A percentile compares a stretch with the other conserved stretches of the same genome.
These are phyloP conservation scores for Tethea ocularis DNA, from an alignment of 2,888 invertebrate genomes.

Conservation along the genomic window DNA sequence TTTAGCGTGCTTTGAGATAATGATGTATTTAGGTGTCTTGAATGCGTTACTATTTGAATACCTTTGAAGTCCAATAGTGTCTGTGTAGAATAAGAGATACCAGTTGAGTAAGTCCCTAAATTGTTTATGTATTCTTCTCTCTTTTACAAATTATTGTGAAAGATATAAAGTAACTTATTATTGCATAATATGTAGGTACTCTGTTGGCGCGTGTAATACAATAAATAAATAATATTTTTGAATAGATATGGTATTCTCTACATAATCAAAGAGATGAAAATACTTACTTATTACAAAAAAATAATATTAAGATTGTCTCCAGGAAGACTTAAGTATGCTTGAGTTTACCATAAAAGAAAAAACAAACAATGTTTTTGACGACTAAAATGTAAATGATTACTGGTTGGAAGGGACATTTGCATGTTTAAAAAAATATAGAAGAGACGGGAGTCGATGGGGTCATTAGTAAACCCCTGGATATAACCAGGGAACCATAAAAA, in stretches of 20 bases:
- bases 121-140: no score
- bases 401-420: not conserved
- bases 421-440: not conserved
- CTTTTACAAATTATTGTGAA: no score
- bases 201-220: no score
- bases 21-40: constrained; percentile 61
- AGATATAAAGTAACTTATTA: no score
- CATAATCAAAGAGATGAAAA: no score
- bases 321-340: not conserved
- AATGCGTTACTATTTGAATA: constrained; percentile 26
- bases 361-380: constrained; percentile 16
- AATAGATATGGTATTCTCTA: no score
- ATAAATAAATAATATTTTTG: no score
- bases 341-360: constrained; percentile 10
- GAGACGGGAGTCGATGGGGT: constrained; percentile 25
- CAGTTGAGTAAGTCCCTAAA: no score
- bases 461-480: constrained; percentile 30
- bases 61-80: not conserved
- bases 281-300: no score
- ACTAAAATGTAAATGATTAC: not conserved
- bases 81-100: not conserved
- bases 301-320: not conserved
- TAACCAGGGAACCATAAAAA: constrained; percentile 42
- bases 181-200: no score
- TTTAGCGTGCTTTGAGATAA: constrained; percentile 61